A percentile compares a stretch with the other conserved stretches of the same genome.
Evolutionary conservation across 2,797 vertebrate genomes (phyloP).

Genomic region (Microtus agrestis): DNA sequence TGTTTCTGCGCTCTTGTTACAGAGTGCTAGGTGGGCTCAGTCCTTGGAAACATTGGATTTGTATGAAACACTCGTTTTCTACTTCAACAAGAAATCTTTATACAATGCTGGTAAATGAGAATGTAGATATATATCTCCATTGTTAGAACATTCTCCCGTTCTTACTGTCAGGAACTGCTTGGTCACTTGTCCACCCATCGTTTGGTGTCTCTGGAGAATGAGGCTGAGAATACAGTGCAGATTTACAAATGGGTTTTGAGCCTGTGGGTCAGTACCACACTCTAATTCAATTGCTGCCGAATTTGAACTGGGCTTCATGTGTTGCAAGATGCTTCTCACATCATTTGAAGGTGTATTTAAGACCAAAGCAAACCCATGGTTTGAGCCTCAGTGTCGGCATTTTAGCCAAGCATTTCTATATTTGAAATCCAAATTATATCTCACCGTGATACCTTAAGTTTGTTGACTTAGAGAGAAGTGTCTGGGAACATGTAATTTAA

Average conservation of each 20-base stretch:
- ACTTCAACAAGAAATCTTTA: conserved; percentile 16
- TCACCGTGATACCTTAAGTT: conserved; percentile 30
- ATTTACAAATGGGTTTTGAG: conserved; percentile 24
- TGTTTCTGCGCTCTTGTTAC: background rate
- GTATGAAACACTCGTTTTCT: conserved; percentile 17
- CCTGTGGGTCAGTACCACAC: background rate
- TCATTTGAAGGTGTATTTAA: background rate
- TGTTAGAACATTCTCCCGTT: background rate
- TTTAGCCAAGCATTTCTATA: conserved; percentile 44
- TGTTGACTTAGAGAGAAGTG: background rate
- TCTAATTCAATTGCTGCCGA: conserved; percentile 43
- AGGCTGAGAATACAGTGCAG: background rate
- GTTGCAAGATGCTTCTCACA: background rate
- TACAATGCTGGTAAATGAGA: conserved; percentile 27
- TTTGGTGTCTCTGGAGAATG: conserved; percentile 1
- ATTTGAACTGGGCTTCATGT: conserved; percentile 56
- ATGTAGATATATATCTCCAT: conserved; percentile 7
- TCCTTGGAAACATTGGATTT: background rate
- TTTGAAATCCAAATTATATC: background rate
- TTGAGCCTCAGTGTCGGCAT: conserved; percentile 28
- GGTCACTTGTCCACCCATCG: background rate
- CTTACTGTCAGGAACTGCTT: background rate
- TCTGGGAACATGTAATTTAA: conserved; percentile 26
- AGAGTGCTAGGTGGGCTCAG: background rate
- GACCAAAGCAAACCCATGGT: conserved; percentile 34